Evolutionary conservation across 1,140 invertebrate genomes (phyloP), one percentile per base, ranked within the genome.

Genomic region (Laodelphax striatellus): DNA sequence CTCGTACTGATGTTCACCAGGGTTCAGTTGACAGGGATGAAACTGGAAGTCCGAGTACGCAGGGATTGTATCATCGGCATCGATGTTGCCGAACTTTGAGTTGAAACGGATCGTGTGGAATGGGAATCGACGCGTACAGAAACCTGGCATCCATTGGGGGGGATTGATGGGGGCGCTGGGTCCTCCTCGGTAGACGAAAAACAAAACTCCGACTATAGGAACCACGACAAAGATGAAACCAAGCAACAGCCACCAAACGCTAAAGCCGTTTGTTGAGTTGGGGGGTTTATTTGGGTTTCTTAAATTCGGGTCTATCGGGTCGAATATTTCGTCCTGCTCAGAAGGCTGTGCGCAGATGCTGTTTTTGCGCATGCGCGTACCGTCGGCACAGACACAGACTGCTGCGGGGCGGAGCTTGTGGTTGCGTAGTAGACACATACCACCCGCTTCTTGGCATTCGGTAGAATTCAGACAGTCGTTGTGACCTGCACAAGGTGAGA

Each of bases 311-410:
- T 28, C 43, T n/a, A 14, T 31, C 24, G 16, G n/a, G 16, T 5
- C 10, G n/a, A 19, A n/a, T 3, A 46, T 24, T 5, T 16, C 16
- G 16, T 19, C n/a, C 31, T 44, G 28, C 14, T 34, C 16, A 17
- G n/a, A 17, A 34, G 28, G 4, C 14, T 5, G 2, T 38, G 14
- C 21, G n/a, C 19, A 56, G n/a, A 38, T 5, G 21, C 38, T 42
- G 31, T 28, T 41, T 5, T 38, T 56, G 46, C 55, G 38, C 2
- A 66, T 61, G 42, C 55, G 55, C 0, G 59, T 54, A 34, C 65
- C 65, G 57, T 67, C 62, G 50, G 57, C 58, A 14, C 65, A 67
- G 24, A 65, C 19, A 41, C 65, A 67, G 22, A 52, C 53, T 2
- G 62, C 38, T 22, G 60, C 3, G 3, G 34, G 34, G 34, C 34